Evolutionary conservation across 2,888 invertebrate species (phyloP).

Genomic region (Cosmorhoe ocellata): DNA sequence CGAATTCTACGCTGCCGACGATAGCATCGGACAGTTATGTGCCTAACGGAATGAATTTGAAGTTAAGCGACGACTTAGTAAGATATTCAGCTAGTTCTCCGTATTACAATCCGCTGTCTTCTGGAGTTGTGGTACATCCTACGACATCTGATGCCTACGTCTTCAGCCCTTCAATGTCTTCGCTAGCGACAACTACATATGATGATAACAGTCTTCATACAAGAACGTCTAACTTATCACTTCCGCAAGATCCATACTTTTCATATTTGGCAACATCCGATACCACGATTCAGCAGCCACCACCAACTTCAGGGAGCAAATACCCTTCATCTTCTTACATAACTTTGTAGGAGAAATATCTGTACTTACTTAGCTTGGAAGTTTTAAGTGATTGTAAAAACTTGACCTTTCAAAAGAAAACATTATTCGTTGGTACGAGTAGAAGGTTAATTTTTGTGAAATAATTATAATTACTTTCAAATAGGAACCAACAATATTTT

Average conservation of each 20-base stretch:
- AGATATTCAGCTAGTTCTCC: constrained; percentile 56
- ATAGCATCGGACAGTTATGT: constrained; percentile 68
- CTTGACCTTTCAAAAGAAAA: too few species aligned
- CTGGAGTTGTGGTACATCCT: constrained; percentile 58
- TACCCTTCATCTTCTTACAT: constrained; percentile 64
- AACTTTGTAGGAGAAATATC: constrained; percentile 46
- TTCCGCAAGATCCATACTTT: constrained; percentile 66
- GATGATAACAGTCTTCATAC: constrained; percentile 59
- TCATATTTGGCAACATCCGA: constrained; percentile 61
- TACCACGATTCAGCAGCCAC: constrained; percentile 48
- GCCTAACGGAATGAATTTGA: constrained; percentile 69
- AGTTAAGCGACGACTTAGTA: constrained; percentile 65
- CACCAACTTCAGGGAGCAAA: constrained; percentile 53
- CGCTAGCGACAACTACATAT: constrained; percentile 59
- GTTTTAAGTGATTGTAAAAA: too few species aligned
- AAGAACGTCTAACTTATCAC: constrained; percentile 49
- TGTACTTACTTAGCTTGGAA: too few species aligned
- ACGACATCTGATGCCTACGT: constrained; percentile 60
- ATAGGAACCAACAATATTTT: too few species aligned
- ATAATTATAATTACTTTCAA: too few species aligned
- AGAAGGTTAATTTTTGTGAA: too few species aligned
- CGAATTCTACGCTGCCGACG: constrained; percentile 61
- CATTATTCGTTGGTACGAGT: too few species aligned
- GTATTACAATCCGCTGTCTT: constrained; percentile 62
- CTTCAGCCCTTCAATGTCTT: constrained; percentile 50